Evolutionary conservation across 92 coral and sea anemone species (phyloP).

Genomic region (Siderastrea radians): DNA sequence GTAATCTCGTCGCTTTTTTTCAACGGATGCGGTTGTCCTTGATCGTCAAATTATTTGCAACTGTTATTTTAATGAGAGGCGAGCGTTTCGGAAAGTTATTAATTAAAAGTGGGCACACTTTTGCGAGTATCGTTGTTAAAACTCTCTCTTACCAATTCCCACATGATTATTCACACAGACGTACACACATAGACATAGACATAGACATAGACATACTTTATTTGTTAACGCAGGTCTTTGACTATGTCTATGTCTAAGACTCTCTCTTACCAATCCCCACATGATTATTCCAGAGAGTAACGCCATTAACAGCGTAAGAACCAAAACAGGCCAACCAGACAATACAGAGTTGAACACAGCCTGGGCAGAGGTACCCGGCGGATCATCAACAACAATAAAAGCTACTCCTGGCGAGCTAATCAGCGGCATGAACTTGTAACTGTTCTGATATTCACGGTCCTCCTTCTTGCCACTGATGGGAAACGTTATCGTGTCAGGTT

Average conservation of each 20-base stretch:
- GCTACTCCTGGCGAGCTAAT: conserved; percentile 96
- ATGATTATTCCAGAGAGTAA: conserved; percentile 92
- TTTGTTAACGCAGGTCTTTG: no score
- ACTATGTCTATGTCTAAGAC: background rate
- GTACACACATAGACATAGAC: no score
- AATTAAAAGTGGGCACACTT: no score
- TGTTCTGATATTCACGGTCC: conserved; percentile 79
- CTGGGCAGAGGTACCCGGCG: conserved; percentile 87
- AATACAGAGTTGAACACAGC: conserved; percentile 91
- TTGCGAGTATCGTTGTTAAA: no score
- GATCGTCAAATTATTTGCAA: no score
- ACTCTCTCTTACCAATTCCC: conserved; percentile 88
- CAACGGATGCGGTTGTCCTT: no score
- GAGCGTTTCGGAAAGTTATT: no score
- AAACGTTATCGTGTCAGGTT: conserved; percentile 79
- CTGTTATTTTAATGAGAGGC: no score
- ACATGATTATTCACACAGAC: conserved; percentile 80
- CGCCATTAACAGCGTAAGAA: conserved; percentile 94
- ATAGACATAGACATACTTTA: no score
- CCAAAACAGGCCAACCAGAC: conserved; percentile 92
- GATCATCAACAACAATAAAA: conserved; percentile 88
- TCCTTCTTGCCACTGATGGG: conserved; percentile 94
- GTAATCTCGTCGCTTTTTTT: no score
- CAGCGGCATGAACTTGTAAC: conserved; percentile 79
- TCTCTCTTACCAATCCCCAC: conserved; percentile 93